Evolutionary conservation across 2,113 vertebrate genomes (phyloP).

Genomic region (Spheniscus mendiculus): DNA sequence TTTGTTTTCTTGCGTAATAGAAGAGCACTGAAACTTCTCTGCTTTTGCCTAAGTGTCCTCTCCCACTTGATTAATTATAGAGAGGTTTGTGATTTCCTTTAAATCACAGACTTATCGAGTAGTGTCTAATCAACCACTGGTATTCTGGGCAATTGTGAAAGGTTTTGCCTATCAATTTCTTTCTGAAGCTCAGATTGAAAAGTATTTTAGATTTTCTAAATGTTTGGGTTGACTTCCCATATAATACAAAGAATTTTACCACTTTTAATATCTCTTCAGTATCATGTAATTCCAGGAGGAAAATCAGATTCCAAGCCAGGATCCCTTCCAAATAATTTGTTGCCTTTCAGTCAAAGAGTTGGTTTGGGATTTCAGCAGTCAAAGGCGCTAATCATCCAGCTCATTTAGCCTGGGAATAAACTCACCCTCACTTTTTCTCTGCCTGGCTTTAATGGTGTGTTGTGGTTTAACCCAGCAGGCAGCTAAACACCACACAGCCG

Average conservation of each 20-base stretch:
- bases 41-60: neutral
- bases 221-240: neutral
- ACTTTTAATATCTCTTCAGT: neutral
- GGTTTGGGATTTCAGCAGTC: neutral
- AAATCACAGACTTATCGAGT: neutral
- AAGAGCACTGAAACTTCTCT: neutral
- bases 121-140: neutral
- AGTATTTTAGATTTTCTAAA: neutral
- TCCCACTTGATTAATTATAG: neutral
- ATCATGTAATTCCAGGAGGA: neutral
- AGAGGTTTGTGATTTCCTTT: neutral
- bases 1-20: neutral
- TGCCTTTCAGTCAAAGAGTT: neutral
- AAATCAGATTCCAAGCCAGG: neutral
- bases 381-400: neutral
- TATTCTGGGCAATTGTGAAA: neutral
- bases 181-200: neutral
- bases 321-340: neutral
- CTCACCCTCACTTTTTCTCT: neutral
- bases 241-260: neutral
- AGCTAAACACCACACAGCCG: no score
- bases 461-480: no score
- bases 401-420: neutral
- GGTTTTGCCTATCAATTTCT: neutral
- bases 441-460: neutral